These are phyloP conservation scores for Megaceryle torquata DNA, from an alignment of 2,113 vertebrate genomes.

Conservation along the genomic window DNA sequence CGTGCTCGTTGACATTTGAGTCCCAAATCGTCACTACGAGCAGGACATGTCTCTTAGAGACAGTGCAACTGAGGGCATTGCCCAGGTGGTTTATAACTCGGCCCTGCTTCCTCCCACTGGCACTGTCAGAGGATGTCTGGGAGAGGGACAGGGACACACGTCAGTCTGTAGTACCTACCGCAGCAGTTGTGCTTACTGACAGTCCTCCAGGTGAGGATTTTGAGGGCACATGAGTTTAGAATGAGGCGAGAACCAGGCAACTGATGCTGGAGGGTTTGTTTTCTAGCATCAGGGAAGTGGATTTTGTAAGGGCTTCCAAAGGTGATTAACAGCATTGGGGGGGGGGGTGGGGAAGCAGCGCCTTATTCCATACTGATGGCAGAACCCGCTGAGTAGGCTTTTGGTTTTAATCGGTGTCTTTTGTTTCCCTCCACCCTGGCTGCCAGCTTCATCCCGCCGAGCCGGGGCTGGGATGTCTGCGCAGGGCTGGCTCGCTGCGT, in stretches of 20 bases:
- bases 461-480: neutral
- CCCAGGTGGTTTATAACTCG: neutral
- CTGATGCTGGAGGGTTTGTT: neutral
- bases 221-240: neutral
- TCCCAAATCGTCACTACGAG: neutral
- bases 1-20: conserved; percentile 35
- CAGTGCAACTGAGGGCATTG: neutral
- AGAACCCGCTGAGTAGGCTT: neutral
- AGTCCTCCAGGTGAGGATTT: neutral
- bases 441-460: neutral
- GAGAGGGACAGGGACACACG: neutral
- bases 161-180: neutral
- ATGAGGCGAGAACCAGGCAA: neutral
- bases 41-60: neutral
- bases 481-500: neutral
- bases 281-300: neutral
- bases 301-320: neutral
- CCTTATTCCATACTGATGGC: neutral
- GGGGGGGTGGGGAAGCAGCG: too few species aligned
- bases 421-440: neutral
- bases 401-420: neutral
- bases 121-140: neutral
- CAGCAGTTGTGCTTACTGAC: neutral
- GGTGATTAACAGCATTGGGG: neutral
- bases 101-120: neutral